Evolutionary conservation across 2,797 vertebrate genomes (phyloP).

Genomic region (Spinus pinus): DNA sequence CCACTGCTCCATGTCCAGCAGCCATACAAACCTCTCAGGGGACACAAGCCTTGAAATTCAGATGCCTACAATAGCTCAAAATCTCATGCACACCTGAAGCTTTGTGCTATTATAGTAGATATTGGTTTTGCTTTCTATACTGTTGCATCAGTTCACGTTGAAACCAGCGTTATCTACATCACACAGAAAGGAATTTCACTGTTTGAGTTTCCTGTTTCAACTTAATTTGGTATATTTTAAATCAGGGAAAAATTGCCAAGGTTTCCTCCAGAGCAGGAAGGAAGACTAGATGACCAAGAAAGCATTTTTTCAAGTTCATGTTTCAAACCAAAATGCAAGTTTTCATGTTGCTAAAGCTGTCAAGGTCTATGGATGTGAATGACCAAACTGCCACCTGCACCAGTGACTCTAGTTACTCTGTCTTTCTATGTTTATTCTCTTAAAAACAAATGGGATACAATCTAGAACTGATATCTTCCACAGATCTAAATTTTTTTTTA

Average conservation of each 20-base stretch:
- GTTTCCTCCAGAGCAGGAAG: background rate
- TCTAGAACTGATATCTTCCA: background rate
- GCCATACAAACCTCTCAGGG: background rate
- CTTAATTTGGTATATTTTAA: background rate
- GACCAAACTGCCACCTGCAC: background rate
- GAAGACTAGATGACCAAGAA: background rate
- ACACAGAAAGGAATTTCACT: background rate
- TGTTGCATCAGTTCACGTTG: background rate
- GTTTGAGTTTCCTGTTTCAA: background rate
- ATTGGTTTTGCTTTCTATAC: background rate
- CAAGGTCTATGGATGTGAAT: background rate
- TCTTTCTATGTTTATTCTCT: background rate
- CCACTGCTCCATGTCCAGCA: background rate
- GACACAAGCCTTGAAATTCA: background rate
- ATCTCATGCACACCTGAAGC: background rate
- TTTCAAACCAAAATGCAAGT: background rate
- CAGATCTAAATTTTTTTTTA: background rate
- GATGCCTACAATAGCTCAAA: background rate
- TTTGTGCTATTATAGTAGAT: background rate
- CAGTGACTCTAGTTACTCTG: rapidly evolving
- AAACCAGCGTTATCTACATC: background rate
- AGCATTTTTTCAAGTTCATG: background rate
- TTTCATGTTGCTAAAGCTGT: background rate
- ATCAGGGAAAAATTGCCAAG: background rate
- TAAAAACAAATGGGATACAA: background rate